Evolutionary conservation across 2,113 vertebrate genomes (phyloP), one percentile per base, ranked within the genome.

Genomic region (Stegostoma tigrinum): DNA sequence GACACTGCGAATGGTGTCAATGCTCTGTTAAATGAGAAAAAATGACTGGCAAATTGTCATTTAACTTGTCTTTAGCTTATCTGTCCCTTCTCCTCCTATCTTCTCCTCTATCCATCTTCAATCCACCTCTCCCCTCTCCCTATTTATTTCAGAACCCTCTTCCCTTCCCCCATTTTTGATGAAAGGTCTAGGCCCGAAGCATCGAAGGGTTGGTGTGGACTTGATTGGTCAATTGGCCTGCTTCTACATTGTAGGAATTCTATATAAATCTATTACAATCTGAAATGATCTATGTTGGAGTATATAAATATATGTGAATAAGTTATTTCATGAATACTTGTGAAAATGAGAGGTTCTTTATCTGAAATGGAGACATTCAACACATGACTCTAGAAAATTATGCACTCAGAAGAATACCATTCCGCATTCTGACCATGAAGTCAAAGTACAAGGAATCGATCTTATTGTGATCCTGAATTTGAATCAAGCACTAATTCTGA

Each of bases 1-100:
- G 94, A 72, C 91, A 95, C 42, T 15, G 34, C 38, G 27, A 68
- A 38, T 94, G 64, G n/a, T 72, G 67, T 48, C 67, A 72, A 14
- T 45, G 68, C 12, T 95, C 38, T 72, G 45, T 7, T 95, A 52
- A 72, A 75, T 72, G 45, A 45, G 45, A 52, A 52, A 38, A 15
- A 70, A 72, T 95, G 66, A 95, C 52, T 95, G 45, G 42, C 94
- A 75, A 68, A 45, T 95, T 95, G n/a, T n/a, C n/a, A n/a, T n/a
- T n/a, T n/a, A n/a, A n/a, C n/a, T n/a, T n/a, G n/a, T n/a, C n/a
- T n/a, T n/a, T n/a, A n/a, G n/a, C n/a, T n/a, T n/a, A n/a, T n/a
- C n/a, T n/a, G n/a, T n/a, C n/a, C n/a, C n/a, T n/a, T n/a, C n/a
- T n/a, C n/a, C n/a, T n/a, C n/a, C n/a, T n/a, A n/a, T n/a, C n/a